Evolutionary conservation across 2,797 vertebrate genomes (phyloP).

Genomic region (Alosa sapidissima): DNA sequence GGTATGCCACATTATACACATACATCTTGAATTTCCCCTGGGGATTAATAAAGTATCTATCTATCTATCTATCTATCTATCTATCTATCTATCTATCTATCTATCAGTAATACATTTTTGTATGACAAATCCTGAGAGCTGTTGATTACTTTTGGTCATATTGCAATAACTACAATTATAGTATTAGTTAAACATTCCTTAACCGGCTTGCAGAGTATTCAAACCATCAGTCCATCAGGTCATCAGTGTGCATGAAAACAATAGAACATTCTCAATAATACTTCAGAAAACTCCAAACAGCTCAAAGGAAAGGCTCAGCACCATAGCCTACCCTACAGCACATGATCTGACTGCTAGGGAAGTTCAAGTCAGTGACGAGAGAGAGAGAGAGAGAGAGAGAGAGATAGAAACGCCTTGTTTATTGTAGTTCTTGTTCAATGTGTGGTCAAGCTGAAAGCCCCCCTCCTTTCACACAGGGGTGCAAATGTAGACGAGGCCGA

Average conservation of each 20-base stretch:
- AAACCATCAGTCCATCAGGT: neutral
- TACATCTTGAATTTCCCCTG: no score
- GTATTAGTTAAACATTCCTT: neutral
- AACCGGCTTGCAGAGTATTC: neutral
- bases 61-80: no score
- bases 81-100: no score
- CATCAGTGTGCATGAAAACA: neutral
- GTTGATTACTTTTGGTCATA: neutral
- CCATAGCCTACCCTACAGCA: neutral
- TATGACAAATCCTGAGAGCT: no score
- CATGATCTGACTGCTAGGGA: neutral
- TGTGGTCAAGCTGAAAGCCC: slow-evolving; percentile 14
- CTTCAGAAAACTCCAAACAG: no score
- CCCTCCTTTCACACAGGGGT: slow-evolving; percentile 50
- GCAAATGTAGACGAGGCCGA: slow-evolving; percentile 62
- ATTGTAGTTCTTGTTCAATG: slow-evolving; percentile 3
- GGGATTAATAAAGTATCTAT: no score
- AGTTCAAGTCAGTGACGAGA: neutral
- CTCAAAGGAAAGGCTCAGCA: neutral
- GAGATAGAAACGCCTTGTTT: neutral
- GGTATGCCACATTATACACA: no score
- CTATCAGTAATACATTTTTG: no score
- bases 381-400: neutral
- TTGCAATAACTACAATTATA: neutral
- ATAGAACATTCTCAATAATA: neutral